Conservation (phyloP, 2,888 invertebrate genomes). For the Epinotia ramella region DNA sequence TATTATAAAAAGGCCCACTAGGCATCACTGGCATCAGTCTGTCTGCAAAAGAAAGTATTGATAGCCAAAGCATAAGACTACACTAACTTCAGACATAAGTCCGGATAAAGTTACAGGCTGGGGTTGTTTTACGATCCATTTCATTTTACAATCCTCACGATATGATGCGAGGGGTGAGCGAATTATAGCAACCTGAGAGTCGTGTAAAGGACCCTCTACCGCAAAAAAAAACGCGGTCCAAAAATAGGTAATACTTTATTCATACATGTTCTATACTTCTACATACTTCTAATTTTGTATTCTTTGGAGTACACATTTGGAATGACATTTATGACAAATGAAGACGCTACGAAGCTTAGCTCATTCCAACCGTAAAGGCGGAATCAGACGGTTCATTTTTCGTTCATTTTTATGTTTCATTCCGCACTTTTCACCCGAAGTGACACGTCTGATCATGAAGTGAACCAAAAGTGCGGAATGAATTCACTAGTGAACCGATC, state of each 20-base stretch:
- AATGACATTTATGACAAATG: too few species aligned
- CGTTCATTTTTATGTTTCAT: too few species aligned
- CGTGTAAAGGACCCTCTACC: background rate
- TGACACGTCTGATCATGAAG: too few species aligned
- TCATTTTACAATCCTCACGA: slow-evolving; percentile 65
- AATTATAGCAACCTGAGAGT: slow-evolving; percentile 34
- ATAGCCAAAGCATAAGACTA: slow-evolving; percentile 54
- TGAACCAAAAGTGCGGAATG: too few species aligned
- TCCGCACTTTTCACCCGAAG: too few species aligned
- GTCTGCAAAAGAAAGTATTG: slow-evolving; percentile 67
- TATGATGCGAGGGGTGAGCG: slow-evolving; percentile 50
- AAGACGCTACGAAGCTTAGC: too few species aligned
- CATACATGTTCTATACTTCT: background rate
- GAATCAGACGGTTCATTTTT: too few species aligned
- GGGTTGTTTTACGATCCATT: slow-evolving; percentile 81
- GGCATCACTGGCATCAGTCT: background rate
- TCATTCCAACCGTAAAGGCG: too few species aligned
- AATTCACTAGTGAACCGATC: too few species aligned
- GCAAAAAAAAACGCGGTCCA: background rate
- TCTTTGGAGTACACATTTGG: too few species aligned
- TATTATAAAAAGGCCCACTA: background rate
- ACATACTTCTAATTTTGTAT: too few species aligned
- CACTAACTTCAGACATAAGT: slow-evolving; percentile 49
- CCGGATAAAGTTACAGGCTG: slow-evolving; percentile 67
- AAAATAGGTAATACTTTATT: background rate